These are phyloP conservation scores for Pectinophora gossypiella DNA, from an alignment of 1,140 invertebrate genomes.

Conservation along the genomic window DNA sequence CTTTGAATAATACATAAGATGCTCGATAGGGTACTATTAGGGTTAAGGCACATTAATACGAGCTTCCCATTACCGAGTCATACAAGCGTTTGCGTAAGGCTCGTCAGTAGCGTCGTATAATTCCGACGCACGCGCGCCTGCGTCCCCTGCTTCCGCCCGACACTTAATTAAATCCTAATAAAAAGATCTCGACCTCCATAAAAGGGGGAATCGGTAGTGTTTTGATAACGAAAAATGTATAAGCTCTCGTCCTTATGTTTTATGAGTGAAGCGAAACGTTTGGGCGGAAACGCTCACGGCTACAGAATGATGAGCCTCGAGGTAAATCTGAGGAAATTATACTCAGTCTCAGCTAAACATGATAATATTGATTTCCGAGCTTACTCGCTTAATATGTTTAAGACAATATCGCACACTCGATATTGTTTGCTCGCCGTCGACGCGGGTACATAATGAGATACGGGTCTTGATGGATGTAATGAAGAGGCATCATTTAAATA, in stretches of 20 bases:
- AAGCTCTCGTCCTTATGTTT: conserved; percentile 16
- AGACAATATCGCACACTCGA: conserved; percentile 41
- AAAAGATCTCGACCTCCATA: background rate
- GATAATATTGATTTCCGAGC: conserved; percentile 41
- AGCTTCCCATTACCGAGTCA: conserved; percentile 52
- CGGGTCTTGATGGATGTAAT: background rate
- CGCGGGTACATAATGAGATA: conserved; percentile 12
- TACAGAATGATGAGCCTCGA: conserved; percentile 17
- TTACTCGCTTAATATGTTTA: conserved; percentile 33
- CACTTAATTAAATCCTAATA: conserved; percentile 66
- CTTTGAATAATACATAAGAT: conserved; percentile 71
- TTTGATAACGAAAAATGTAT: conserved; percentile 18
- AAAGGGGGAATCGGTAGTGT: conserved; percentile 26
- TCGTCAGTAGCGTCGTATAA: conserved; percentile 36
- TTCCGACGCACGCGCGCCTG: conserved; percentile 42
- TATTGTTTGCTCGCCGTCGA: conserved; percentile 26
- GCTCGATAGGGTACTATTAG: conserved; percentile 58
- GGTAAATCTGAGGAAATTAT: conserved; percentile 35
- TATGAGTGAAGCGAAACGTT: conserved; percentile 12
- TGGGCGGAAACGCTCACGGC: conserved; percentile 20
- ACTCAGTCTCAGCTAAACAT: conserved; percentile 26
- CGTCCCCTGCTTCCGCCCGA: conserved; percentile 34
- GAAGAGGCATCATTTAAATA: background rate
- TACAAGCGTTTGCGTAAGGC: conserved; percentile 37
- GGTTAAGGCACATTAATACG: conserved; percentile 63